Percentiles rank a stretch among this genome's conserved stretches.
Conservation (phyloP, 2,113 vertebrate species). For the Charina bottae region DNA sequence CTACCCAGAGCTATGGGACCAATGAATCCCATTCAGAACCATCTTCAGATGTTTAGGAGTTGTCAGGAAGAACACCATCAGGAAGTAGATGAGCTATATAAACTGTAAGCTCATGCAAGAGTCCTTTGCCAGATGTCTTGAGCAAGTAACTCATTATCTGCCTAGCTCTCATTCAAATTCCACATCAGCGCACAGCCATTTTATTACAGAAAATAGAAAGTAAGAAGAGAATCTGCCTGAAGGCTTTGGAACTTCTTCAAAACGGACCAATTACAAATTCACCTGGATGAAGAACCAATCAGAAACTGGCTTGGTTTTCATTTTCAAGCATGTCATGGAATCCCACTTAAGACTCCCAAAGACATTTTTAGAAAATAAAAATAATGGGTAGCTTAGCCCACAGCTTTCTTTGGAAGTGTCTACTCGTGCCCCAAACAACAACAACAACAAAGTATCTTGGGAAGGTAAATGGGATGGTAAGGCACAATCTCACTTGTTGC, state of each 20-base stretch:
- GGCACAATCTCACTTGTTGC: neutral
- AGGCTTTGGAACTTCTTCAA: neutral
- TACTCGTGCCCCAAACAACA: neutral
- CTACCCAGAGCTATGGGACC: neutral
- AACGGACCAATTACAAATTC: neutral
- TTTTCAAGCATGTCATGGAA: neutral
- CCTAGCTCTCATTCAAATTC: neutral
- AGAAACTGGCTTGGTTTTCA: neutral
- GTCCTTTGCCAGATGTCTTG: neutral
- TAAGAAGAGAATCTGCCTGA: neutral
- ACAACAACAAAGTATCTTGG: neutral
- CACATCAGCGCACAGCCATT: neutral
- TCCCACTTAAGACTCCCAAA: neutral
- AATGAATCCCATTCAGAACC: neutral
- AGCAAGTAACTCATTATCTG: neutral
- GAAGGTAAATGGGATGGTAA: neutral
- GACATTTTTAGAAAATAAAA: neutral
- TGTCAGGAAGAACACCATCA: neutral
- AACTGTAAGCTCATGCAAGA: neutral
- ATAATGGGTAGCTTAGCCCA: neutral
- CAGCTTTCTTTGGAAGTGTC: neutral
- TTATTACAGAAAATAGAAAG: neutral
- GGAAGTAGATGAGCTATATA: neutral
- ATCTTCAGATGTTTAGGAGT: neutral
- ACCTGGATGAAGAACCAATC: too few species aligned